Evolutionary conservation across 2,888 invertebrate genomes (phyloP), one percentile per base, ranked within the genome.

Genomic region (Leptothorax acervorum): DNA sequence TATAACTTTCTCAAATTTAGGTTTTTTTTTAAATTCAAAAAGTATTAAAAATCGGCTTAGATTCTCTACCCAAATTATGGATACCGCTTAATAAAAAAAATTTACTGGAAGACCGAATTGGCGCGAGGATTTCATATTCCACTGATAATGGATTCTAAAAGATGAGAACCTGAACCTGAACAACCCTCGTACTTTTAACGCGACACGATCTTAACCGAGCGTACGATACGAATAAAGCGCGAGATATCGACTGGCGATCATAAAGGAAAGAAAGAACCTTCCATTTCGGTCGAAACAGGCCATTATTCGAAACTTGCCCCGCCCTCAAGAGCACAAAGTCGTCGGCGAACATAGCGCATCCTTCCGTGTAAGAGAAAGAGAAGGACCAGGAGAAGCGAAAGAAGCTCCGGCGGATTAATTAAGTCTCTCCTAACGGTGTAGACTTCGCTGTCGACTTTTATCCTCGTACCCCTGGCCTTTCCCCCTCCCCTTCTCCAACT

Each of bases 371-470:
- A 63, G 82, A 62, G 65, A 48, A 35, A 48, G 71, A 63, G 71
- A 78, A 78, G 81, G 86, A 83, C 71, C 53, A 70, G 74, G 75
- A 84, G 85, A 84, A 85, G 89, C 75, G 65, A 71, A 81, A 84
- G 85, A 85, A 85, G 89, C 79, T 86, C 85, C 89, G 88, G 79
- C 84, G 90, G 90, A 91, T 92, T 91, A 92, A 92, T 92, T 92
- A 92, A 92, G 87, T 87, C 83, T 75, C 88, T 88, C 88, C 87
- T 88, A 89, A 92, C 89, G 85, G 86, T 85, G 84, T 83, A 87
- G 90, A 88, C 90, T 87, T 84, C 88, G 42, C 87, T 84, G 88
- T 84, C 90, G 90, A 90, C 90, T 89, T 90, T 90, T 87, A 84
- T 89, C 86, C 85, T 88, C 87, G 83, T 85, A 79, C 78, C 82